Conservation (phyloP, 64 coral and sea anemone genomes). For the Platygyra sinensis region DNA sequence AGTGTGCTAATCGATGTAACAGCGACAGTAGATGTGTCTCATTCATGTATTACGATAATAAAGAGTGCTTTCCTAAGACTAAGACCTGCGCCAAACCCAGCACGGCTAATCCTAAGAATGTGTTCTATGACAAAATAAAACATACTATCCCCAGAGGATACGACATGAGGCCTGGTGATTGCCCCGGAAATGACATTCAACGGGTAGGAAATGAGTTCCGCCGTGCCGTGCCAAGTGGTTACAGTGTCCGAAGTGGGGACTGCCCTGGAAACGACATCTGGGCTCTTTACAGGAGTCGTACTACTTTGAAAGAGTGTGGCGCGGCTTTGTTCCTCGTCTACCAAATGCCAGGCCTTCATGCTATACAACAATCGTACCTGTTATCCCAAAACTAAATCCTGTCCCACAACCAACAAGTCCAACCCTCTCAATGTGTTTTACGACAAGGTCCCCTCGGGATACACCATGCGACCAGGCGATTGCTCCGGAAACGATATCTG, state of each 20-base stretch:
- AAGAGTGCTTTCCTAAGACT: no score
- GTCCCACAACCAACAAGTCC: background rate
- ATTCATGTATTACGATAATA: no score
- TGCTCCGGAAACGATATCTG: constrained; percentile 37
- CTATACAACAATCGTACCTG: constrained; percentile 28
- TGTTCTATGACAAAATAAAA: no score
- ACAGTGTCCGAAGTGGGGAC: background rate
- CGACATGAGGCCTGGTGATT: no score
- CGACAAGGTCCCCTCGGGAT: background rate
- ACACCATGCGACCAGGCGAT: constrained; percentile 22
- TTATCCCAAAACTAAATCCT: constrained; percentile 20
- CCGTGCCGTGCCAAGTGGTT: background rate
- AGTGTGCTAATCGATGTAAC: no score
- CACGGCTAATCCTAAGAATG: no score
- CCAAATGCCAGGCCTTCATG: constrained; percentile 3
- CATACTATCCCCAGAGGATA: no score
- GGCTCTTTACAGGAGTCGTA: background rate
- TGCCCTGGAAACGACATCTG: constrained; percentile 33
- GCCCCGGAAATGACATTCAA: no score
- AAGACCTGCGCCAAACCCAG: no score
- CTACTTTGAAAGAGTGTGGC: constrained; percentile 22
- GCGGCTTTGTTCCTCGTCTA: background rate
- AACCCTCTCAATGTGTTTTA: constrained; percentile 16
- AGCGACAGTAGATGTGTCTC: no score
- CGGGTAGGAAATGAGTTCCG: background rate